These are phyloP conservation scores for Phrynosoma blainvillii DNA, from an alignment of 2,113 vertebrate species.

Conservation along the genomic window DNA sequence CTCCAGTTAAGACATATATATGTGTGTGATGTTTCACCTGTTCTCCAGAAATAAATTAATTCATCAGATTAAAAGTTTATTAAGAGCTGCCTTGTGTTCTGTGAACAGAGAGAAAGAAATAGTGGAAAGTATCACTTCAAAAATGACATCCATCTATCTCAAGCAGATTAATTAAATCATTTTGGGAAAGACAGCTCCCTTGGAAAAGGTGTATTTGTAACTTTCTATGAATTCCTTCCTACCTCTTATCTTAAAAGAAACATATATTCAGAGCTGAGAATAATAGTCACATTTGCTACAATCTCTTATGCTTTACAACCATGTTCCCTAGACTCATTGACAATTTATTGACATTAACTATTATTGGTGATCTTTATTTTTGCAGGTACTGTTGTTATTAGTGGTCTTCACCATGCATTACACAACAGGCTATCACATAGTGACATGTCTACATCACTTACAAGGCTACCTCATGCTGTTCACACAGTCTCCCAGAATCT, in stretches of 20 bases:
- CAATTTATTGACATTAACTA: slow-evolving; percentile 59
- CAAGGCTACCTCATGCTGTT: slow-evolving; percentile 15
- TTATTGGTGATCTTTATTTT: slow-evolving; percentile 62
- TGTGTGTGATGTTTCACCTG: background rate
- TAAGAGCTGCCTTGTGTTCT: background rate
- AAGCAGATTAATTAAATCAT: background rate
- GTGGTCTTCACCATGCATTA: slow-evolving; percentile 25
- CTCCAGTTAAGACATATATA: background rate
- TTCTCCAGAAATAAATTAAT: background rate
- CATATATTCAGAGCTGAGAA: background rate
- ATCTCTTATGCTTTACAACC: slow-evolving; percentile 40
- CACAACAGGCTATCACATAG: slow-evolving; percentile 45
- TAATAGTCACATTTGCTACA: slow-evolving; percentile 23
- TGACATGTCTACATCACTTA: slow-evolving; percentile 56
- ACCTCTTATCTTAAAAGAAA: background rate
- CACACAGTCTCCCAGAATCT: background rate
- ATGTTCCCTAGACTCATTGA: slow-evolving; percentile 17
- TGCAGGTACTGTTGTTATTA: slow-evolving; percentile 54
- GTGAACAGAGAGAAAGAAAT: background rate
- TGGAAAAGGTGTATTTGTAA: background rate
- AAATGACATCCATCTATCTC: background rate
- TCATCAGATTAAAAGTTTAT: background rate
- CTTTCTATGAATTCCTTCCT: background rate
- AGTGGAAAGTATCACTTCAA: background rate
- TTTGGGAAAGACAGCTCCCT: background rate